Percentiles rank a stretch among this genome's conserved stretches.
phyloP scores from a whole-genome alignment of 2,888 invertebrate species.

The Octonoba sinensis region DNA sequence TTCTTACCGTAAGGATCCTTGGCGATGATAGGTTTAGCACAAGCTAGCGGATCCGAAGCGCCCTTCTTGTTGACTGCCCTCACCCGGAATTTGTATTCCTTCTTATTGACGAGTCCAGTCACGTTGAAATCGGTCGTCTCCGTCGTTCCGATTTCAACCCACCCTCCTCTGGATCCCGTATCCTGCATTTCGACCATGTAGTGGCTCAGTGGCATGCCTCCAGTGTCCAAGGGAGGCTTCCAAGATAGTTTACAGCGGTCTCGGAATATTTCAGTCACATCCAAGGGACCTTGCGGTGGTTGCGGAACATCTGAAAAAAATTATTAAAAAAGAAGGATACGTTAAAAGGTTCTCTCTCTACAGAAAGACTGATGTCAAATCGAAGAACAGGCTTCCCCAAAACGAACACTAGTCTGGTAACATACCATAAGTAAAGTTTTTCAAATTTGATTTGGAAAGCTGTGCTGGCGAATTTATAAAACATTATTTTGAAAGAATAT shows the following conservation, averaged over 20 bases:
- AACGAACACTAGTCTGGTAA: no score
- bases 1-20: conserved; percentile 88
- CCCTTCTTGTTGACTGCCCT: conserved; percentile 94
- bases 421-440: no score
- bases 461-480: no score
- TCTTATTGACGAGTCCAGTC: conserved; percentile 87
- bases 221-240: conserved; percentile 88
- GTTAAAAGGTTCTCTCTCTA: no score
- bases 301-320: conserved; percentile 77
- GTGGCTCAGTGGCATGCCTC: conserved; percentile 86
- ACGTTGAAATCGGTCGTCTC: conserved; percentile 84
- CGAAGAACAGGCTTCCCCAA: no score
- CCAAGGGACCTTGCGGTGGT: conserved; percentile 83
- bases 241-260: conserved; percentile 88
- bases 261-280: conserved; percentile 88
- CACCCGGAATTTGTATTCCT: conserved; percentile 91
- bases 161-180: conserved; percentile 77
- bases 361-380: no score
- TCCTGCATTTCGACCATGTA: conserved; percentile 88
- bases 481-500: no score
- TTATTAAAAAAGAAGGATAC: background rate
- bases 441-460: no score
- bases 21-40: conserved; percentile 87
- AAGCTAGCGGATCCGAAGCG: conserved; percentile 89
- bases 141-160: conserved; percentile 84